phyloP scores from a whole-genome alignment of 1,140 invertebrate species.

The Conopomorpha cramerella region DNA sequence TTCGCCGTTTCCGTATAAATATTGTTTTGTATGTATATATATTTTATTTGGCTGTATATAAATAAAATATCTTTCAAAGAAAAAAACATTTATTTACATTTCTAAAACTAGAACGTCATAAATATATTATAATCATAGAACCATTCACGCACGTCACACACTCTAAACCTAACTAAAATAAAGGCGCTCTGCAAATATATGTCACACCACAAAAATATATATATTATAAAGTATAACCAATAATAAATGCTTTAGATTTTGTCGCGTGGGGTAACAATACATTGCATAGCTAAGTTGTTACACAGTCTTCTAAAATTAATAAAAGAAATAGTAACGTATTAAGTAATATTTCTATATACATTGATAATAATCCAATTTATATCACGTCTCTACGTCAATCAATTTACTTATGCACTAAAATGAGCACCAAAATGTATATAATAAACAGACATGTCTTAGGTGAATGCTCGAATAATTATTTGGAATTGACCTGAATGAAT shows the following conservation, averaged over 20 bases:
- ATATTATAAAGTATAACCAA: no score
- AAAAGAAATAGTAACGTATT: no score
- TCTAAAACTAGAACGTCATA: constrained; percentile 29
- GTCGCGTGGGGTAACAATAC: no score
- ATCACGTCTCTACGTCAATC: no score
- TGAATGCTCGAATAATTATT: no score
- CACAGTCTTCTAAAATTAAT: no score
- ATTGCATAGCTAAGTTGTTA: no score
- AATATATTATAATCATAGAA: constrained; percentile 26
- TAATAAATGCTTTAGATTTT: no score
- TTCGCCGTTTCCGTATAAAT: not conserved
- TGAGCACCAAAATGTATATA: constrained; percentile 1
- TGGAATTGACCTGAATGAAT: no score
- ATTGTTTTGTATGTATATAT: constrained; percentile 3
- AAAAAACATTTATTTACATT: constrained; percentile 45
- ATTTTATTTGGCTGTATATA: not conserved
- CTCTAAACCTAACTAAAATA: constrained; percentile 8
- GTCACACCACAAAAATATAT: constrained; percentile 6
- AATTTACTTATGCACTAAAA: constrained; percentile 2
- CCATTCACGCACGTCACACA: constrained; percentile 4
- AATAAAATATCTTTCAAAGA: constrained; percentile 3
- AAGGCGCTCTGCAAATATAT: constrained; percentile 11
- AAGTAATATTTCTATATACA: no score
- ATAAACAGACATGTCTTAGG: no score
- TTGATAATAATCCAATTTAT: no score